Conservation (phyloP, 2,113 vertebrate genomes). For the Mormyrus lacerda region DNA sequence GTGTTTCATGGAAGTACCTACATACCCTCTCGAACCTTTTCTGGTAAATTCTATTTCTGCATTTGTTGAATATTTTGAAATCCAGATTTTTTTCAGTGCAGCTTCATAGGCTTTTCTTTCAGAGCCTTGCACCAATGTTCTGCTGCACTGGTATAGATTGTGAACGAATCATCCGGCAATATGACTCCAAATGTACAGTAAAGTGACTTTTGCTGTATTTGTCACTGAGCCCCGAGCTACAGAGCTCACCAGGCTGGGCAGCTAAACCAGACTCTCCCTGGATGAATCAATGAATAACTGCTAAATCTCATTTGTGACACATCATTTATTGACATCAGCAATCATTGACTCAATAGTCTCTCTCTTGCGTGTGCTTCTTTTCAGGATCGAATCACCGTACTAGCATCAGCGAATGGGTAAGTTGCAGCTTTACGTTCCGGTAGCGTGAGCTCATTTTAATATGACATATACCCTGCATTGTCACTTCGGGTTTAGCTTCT, state of each 20-base stretch:
- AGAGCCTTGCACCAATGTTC: not conserved
- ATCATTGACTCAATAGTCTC: not conserved
- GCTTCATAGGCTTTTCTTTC: not conserved
- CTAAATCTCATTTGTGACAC: not conserved
- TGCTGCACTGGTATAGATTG: not conserved
- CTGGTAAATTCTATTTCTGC: not conserved
- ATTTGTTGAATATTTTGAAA: not conserved
- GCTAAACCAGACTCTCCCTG: not conserved
- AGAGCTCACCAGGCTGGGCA: not conserved
- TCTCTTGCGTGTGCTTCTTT: not conserved
- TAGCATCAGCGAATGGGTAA: constrained; percentile 7
- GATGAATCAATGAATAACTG: not conserved
- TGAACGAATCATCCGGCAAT: not conserved
- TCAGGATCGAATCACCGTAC: constrained; percentile 19
- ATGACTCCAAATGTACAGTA: not conserved
- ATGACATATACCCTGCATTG: not conserved
- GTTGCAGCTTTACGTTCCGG: not conserved
- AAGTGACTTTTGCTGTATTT: not conserved
- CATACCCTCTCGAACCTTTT: not conserved
- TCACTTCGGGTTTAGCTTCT: not conserved
- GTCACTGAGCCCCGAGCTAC: not conserved
- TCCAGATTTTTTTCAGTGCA: not conserved
- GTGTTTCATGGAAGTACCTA: not conserved
- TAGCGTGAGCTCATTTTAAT: not conserved
- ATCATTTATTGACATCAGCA: not conserved